Base-by-base conservation (phyloP, 2,113 vertebrate genomes). In the Centropus unirufus region DNA sequence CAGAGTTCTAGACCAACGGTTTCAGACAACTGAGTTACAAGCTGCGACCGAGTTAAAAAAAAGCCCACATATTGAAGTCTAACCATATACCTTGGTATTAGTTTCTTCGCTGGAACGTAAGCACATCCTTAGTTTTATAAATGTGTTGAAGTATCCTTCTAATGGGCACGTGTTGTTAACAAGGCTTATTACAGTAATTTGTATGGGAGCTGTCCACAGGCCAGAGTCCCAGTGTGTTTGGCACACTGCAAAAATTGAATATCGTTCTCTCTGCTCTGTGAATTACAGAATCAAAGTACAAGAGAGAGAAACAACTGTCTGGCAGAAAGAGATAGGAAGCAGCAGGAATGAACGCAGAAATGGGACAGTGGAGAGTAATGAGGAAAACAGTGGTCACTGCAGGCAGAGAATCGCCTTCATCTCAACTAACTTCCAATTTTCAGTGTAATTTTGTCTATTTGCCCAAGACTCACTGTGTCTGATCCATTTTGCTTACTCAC, bases 151-250 rank as follows among this genome's bases (percentile, higher is more conserved):
- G 78, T 66, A 54, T 34, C 51, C 21, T 83, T 34, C 70, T 94
- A 70, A 80, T 55, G 47, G 67, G 68, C 88, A 69, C 8, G 3
- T 51, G 61, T 39, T 81, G 76, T 52, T 92, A 96, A 95, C 7
- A 2, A 89, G 67, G 72, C 52, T 91, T 87, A 80, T 90, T 92
- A 87, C 78, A 74, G 52, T 57, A 59, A 90, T 87, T 94, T 95
- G 58, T 32, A 23, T 16, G 34, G 58, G 54, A 89, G 63, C 85
- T 2, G 1, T 69, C 92, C 88, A 85, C 63, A 83, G 75, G 79
- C 63, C 59, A 52, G 51, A 63, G 34, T 85, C 79, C 47, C 75
- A 81, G 39, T 18, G 51, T 55, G 39, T 36, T 74, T 86, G 75
- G 59, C 78, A 73, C 17, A 62, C 46, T 17, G 58, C 47, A 81